Conservation (phyloP, 2,113 vertebrate species). For the Heliornis fulica region DNA sequence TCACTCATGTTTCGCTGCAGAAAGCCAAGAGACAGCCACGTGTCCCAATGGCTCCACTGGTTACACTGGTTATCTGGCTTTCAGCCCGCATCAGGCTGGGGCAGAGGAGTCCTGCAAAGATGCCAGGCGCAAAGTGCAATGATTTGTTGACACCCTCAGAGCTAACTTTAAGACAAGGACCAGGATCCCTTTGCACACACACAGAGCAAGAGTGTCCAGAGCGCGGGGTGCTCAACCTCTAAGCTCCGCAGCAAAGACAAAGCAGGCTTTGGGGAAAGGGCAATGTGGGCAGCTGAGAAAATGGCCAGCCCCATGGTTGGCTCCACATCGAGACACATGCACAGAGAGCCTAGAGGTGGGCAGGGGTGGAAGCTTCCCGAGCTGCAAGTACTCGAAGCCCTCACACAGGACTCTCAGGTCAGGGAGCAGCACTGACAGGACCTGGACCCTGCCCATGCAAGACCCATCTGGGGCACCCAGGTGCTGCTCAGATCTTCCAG, state of each 20-base stretch:
- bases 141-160: not conserved
- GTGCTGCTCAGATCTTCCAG: not conserved
- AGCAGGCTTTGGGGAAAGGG: not conserved
- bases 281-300: not conserved
- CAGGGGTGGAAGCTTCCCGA: not conserved
- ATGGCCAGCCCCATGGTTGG: accelerated
- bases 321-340: accelerated
- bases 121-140: not conserved
- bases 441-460: not conserved
- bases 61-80: not conserved
- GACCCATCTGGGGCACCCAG: not conserved
- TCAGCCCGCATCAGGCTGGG: not conserved
- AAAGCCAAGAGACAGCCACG: not conserved
- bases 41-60: not conserved
- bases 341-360: not conserved
- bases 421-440: not conserved
- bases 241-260: not conserved
- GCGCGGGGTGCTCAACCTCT: accelerated
- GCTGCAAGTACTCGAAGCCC: not conserved
- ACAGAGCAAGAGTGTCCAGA: not conserved
- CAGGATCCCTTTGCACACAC: not conserved
- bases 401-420: not conserved
- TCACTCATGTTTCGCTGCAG: not conserved
- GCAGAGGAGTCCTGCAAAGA: not conserved
- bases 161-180: not conserved